phyloP scores from a whole-genome alignment of 2,888 invertebrate genomes.

The Noctua pronuba region DNA sequence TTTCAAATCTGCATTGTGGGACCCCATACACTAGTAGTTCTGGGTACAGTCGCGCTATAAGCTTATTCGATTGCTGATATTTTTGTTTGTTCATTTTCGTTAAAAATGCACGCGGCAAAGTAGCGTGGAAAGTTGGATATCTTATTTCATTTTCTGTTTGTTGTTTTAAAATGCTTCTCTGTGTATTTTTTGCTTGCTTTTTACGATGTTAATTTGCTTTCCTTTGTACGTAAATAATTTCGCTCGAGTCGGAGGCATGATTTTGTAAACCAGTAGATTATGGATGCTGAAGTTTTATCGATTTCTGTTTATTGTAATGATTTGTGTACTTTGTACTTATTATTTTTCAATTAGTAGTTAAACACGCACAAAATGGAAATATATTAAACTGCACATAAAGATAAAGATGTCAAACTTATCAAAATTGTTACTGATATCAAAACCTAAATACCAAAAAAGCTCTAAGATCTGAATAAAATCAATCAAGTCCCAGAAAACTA shows the following conservation, averaged over 20 bases:
- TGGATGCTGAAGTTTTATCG: constrained; percentile 7
- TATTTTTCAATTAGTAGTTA: not conserved
- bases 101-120: constrained; percentile 51
- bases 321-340: not conserved
- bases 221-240: constrained; percentile 56
- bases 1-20: constrained; percentile 88
- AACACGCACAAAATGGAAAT: not conserved
- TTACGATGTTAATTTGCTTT: constrained; percentile 42
- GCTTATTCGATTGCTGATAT: constrained; percentile 28
- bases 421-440: not conserved
- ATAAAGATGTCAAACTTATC: not conserved
- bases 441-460: not conserved
- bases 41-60: constrained; percentile 78
- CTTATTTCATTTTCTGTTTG: constrained; percentile 60
- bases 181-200: constrained; percentile 35
- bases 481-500: not conserved
- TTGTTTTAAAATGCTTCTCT: constrained; percentile 44
- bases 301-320: constrained; percentile 14
- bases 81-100: constrained; percentile 43
- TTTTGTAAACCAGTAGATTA: constrained; percentile 41
- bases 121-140: constrained; percentile 45
- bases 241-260: constrained; percentile 32
- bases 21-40: constrained; percentile 87
- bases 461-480: not conserved
- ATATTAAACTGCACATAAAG: not conserved